phyloP scores from a whole-genome alignment of 2,797 vertebrate species.

The Urophycis tenuis region DNA sequence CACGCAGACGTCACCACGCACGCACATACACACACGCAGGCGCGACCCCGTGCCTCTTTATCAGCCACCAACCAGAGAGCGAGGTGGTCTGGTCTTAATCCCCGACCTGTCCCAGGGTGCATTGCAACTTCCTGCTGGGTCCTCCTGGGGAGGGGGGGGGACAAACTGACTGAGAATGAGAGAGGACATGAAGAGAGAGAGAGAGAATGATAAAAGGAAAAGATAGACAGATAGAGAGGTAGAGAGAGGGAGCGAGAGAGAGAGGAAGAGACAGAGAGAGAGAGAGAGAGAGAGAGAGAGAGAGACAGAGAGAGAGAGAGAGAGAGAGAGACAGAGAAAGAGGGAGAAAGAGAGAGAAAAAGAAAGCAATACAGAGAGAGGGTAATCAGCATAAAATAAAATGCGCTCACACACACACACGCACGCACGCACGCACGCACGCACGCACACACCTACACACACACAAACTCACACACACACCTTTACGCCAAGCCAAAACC shows the following conservation, averaged over 20 bases:
- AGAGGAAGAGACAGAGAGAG: background rate
- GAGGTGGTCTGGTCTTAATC: constrained; percentile 17
- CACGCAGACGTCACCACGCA: constrained; percentile 1
- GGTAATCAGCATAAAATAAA: background rate
- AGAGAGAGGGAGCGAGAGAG: background rate
- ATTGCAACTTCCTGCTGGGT: constrained; percentile 16
- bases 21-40: background rate
- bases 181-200: no score
- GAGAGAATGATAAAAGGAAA: no score
- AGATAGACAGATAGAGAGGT: no score
- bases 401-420: background rate
- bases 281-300: background rate
- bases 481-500: background rate
- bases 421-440: no score
- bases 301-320: no score
- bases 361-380: background rate
- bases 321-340: background rate
- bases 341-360: background rate
- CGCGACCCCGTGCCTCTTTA: constrained; percentile 12
- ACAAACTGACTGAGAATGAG: background rate
- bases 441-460: no score
- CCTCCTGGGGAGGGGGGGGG: constrained; percentile 5
- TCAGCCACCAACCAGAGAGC: constrained; percentile 21
- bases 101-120: constrained; percentile 24
- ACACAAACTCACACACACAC: no score